These are phyloP conservation scores for Callaeas wilsoni DNA, from an alignment of 2,113 vertebrate species.

Conservation along the genomic window DNA sequence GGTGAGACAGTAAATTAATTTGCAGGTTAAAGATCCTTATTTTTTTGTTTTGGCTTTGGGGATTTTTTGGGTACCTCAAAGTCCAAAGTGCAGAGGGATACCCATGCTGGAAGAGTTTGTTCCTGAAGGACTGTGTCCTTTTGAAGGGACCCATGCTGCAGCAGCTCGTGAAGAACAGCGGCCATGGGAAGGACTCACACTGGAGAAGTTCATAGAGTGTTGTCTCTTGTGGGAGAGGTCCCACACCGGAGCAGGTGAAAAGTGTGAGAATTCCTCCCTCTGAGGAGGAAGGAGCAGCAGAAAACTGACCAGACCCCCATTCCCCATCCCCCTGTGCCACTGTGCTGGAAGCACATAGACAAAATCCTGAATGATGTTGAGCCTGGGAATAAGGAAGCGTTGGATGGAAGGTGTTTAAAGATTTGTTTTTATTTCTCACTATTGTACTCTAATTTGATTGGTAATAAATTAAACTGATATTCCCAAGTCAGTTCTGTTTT, in stretches of 20 bases:
- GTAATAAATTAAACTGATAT: background rate
- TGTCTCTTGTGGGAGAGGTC: background rate
- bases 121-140: background rate
- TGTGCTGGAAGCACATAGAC: background rate
- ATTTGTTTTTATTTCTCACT: background rate
- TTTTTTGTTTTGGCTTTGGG: accelerated
- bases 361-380: accelerated
- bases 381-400: accelerated
- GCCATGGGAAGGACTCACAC: accelerated
- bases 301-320: accelerated
- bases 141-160: background rate
- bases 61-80: background rate
- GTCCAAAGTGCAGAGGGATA: accelerated
- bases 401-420: background rate
- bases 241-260: background rate
- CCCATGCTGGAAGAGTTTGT: background rate
- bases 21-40: background rate
- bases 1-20: background rate
- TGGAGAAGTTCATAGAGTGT: accelerated
- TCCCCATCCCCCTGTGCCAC: accelerated
- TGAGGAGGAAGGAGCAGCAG: background rate
- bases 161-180: background rate
- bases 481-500: background rate
- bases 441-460: background rate
- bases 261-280: accelerated